Evolutionary conservation across 53 echinoderm and acorn worm species (phyloP).

Genomic region (Echinometra lucunter): DNA sequence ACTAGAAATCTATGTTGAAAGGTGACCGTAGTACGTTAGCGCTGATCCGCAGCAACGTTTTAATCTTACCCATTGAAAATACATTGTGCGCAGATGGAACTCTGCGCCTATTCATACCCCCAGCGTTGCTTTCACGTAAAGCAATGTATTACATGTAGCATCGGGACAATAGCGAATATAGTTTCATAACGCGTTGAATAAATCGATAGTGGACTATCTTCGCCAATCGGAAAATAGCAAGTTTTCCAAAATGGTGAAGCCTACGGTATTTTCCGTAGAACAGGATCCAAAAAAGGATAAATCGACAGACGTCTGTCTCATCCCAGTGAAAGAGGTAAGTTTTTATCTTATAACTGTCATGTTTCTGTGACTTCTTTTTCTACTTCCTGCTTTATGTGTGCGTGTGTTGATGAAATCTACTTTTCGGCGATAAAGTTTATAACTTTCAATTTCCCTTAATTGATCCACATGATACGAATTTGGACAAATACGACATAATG

Average conservation of each 20-base stretch:
- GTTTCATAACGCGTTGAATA: background rate
- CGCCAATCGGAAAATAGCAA: background rate
- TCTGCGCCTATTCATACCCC: background rate
- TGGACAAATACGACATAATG: too few species aligned
- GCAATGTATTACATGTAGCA: background rate
- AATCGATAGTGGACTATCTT: background rate
- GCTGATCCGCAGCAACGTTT: background rate
- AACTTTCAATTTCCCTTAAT: background rate
- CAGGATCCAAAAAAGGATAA: constrained; percentile 56
- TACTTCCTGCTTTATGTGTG: background rate
- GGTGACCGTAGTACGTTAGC: background rate
- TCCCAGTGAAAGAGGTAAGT: constrained; percentile 44
- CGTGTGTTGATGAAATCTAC: background rate
- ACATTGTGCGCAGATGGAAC: background rate
- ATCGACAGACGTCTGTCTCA: constrained; percentile 6
- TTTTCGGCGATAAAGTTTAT: background rate
- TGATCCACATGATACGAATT: background rate
- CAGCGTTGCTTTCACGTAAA: background rate
- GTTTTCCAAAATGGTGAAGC: constrained; percentile 35
- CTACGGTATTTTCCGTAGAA: constrained; percentile 47
- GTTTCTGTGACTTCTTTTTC: background rate
- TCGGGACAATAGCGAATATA: background rate
- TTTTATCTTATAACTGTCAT: background rate
- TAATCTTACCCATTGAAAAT: constrained; percentile 11
- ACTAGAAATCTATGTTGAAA: background rate